phyloP scores from a whole-genome alignment of 2,797 vertebrate species.

The Centropyge bicolor region DNA sequence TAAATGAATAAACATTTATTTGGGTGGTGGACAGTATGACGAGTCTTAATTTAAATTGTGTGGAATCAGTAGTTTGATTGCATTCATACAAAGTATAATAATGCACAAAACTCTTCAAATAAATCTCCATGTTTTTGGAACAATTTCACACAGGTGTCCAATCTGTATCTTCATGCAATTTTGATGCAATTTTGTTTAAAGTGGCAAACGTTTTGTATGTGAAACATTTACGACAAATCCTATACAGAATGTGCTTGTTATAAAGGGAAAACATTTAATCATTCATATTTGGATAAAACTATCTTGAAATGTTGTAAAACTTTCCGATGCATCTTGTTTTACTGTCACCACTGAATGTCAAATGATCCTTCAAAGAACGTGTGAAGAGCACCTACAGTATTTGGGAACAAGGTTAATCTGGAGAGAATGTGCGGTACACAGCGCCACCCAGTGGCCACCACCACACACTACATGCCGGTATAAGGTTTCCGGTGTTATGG shows the following conservation, averaged over 20 bases:
- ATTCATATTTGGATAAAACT: background rate
- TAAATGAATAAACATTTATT: conserved; percentile 79
- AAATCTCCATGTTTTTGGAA: conserved; percentile 12
- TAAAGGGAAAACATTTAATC: background rate
- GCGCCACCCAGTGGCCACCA: conserved; percentile 63
- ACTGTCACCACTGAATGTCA: background rate
- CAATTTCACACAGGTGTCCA: background rate
- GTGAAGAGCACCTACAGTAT: background rate
- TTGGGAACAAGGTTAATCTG: too few relatives aligned
- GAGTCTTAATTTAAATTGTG: conserved; percentile 25
- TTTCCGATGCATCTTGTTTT: background rate
- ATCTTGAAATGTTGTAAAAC: background rate
- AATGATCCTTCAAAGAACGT: too few relatives aligned
- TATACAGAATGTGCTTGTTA: background rate
- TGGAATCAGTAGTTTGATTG: conserved; percentile 8
- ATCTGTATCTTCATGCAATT: background rate
- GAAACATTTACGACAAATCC: background rate
- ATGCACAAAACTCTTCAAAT: conserved; percentile 22
- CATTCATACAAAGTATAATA: conserved; percentile 11
- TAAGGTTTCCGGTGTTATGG: conserved; percentile 89
- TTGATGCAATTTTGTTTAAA: background rate
- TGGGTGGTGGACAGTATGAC: conserved; percentile 47
- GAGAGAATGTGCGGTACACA: background rate
- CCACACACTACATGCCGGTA: conserved; percentile 35
- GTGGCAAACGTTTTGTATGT: background rate